Evolutionary conservation across 1,140 invertebrate species (phyloP).

Genomic region (Caerostris darwini): DNA sequence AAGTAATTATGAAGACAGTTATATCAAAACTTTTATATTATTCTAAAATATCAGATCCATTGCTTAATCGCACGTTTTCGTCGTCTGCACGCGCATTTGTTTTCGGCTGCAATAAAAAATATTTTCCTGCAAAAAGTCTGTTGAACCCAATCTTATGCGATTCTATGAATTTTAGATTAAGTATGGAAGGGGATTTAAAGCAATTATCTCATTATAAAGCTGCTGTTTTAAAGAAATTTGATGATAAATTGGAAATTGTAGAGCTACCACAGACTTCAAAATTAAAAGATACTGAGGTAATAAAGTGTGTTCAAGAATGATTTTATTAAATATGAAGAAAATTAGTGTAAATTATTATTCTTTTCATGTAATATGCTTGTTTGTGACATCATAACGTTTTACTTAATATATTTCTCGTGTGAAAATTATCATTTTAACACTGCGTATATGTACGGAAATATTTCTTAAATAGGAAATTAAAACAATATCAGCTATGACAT

Average conservation of each 20-base stretch:
- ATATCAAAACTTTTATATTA: slow-evolving; percentile 3
- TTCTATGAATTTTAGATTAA: background rate
- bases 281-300: slow-evolving; percentile 61
- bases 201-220: slow-evolving; percentile 80
- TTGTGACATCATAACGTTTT: too few relatives aligned
- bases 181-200: slow-evolving; percentile 78
- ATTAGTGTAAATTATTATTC: too few relatives aligned
- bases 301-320: background rate
- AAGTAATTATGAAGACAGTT: background rate
- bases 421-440: too few relatives aligned
- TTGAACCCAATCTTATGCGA: background rate
- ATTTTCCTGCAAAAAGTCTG: background rate
- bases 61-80: slow-evolving; percentile 59
- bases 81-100: slow-evolving; percentile 74
- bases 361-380: too few relatives aligned
- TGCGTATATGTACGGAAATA: too few relatives aligned
- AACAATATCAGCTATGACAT: too few relatives aligned
- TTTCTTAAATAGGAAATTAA: too few relatives aligned
- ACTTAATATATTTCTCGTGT: too few relatives aligned
- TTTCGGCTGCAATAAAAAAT: background rate
- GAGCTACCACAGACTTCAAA: slow-evolving; percentile 10
- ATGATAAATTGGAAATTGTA: slow-evolving; percentile 70
- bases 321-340: too few relatives aligned
- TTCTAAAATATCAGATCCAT: background rate
- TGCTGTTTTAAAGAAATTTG: slow-evolving; percentile 83